Base-by-base conservation (phyloP, 2,888 invertebrate genomes). In the Chaetoderma sp. region DNA sequence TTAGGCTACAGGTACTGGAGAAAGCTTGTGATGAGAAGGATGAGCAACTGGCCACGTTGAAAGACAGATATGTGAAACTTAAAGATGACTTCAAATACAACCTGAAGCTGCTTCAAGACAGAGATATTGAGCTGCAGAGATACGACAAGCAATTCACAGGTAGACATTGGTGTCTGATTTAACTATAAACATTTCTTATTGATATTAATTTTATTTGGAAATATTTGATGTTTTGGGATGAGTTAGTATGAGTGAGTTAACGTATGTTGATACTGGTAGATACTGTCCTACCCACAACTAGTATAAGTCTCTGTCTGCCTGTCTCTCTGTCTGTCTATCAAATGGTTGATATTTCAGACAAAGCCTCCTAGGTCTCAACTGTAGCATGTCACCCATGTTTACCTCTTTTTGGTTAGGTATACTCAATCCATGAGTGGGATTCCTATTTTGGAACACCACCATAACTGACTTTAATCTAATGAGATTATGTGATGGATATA, bases 51-150 rank as follows among this genome's bases (percentile, higher is more conserved):
- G 63, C 66, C 27, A 77, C 80, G 63, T 77, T 81, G 42, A 77
- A 71, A 54, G 69, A 65, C 6, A 82, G 80, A 63, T 82, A 84
- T 56, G 60, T 69, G 25, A 81, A 84, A 61, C 65, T 86, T 44
- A 86, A 85, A 63, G 83, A 84, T 54, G 84, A 85, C 63, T 86
- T 86, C 68, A 84, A 86, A 64, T 86, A 85, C 66, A 86, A 86
- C 64, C 70, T 86, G n/a, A 78, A 76, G 65, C 73, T 86, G n/a
- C 66, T 86, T 16, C 77, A 76, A 52, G 84, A 86, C 45, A 74
- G 85, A 58, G 84, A 85, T 61, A 76, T 78, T 39, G 85, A 86
- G 61, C 69, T 85, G 30, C 82, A 81, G 55, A 79, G 75, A 68
- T 83, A 83, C 76, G 86, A 86, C 71, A 67, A 71, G 18, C 13